Conservation (phyloP, 2,888 invertebrate species). For the Eupithecia abbreviata region DNA sequence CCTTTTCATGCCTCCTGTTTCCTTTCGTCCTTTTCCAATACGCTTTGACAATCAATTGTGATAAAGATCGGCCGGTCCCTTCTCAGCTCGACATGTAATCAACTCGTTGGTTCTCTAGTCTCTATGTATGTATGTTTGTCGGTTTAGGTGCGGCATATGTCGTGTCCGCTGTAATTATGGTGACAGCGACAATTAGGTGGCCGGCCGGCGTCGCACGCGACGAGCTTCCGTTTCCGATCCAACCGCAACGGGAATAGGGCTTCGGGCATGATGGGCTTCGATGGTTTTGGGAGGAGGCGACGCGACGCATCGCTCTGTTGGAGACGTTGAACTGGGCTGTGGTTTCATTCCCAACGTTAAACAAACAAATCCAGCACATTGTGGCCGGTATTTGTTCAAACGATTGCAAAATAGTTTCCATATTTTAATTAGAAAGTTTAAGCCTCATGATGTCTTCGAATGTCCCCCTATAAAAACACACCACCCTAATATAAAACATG, state of each 20-base stretch:
- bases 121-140: neutral
- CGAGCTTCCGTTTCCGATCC: constrained; percentile 77
- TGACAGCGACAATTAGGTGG: constrained; percentile 72
- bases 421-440: neutral
- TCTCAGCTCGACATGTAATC: constrained; percentile 19
- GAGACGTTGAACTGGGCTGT: neutral
- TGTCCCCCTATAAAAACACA: neutral
- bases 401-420: neutral
- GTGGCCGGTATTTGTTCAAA: neutral
- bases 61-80: constrained; percentile 6
- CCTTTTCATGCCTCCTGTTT: neutral
- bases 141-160: constrained; percentile 58
- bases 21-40: neutral
- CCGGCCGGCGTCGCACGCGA: constrained; percentile 63
- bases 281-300: constrained; percentile 14
- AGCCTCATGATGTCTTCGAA: neutral
- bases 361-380: neutral
- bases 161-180: constrained; percentile 58
- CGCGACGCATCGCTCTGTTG: neutral
- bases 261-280: constrained; percentile 43
- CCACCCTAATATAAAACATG: constrained; percentile 19
- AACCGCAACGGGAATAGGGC: constrained; percentile 60
- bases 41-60: constrained; percentile 10
- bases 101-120: constrained; percentile 11
- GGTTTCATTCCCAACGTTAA: neutral